Evolutionary conservation across 2,113 vertebrate genomes (phyloP).

Genomic region (Tragelaphus strepsiceros): DNA sequence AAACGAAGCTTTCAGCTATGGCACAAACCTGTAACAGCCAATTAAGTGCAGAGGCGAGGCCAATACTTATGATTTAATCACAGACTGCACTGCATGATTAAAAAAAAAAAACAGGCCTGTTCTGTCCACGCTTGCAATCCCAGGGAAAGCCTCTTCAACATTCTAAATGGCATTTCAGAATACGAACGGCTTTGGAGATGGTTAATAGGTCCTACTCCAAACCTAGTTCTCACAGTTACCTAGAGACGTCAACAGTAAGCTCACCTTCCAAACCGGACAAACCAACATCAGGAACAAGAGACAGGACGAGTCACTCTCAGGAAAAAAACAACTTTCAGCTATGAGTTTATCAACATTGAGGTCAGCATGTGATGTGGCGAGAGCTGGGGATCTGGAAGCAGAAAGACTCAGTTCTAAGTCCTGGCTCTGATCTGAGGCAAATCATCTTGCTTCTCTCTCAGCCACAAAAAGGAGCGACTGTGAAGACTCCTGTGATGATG

Average conservation of each 20-base stretch:
- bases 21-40: background rate
- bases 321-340: too few relatives aligned
- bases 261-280: background rate
- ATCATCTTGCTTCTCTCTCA: background rate
- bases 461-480: background rate
- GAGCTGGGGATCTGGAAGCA: background rate
- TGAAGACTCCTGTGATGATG: background rate
- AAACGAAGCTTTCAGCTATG: background rate
- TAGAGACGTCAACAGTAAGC: background rate
- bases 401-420: background rate
- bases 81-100: rapidly evolving
- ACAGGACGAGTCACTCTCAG: background rate
- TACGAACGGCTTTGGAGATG: rapidly evolving
- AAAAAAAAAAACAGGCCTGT: background rate
- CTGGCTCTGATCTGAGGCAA: background rate
- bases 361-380: background rate
- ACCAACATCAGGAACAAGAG: background rate
- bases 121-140: background rate
- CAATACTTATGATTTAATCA: background rate
- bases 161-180: background rate
- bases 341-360: rapidly evolving
- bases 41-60: background rate
- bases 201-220: background rate
- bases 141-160: background rate
- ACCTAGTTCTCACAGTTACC: background rate